Evolutionary conservation across 2,888 invertebrate species (phyloP).

Genomic region (Idaea straminata): DNA sequence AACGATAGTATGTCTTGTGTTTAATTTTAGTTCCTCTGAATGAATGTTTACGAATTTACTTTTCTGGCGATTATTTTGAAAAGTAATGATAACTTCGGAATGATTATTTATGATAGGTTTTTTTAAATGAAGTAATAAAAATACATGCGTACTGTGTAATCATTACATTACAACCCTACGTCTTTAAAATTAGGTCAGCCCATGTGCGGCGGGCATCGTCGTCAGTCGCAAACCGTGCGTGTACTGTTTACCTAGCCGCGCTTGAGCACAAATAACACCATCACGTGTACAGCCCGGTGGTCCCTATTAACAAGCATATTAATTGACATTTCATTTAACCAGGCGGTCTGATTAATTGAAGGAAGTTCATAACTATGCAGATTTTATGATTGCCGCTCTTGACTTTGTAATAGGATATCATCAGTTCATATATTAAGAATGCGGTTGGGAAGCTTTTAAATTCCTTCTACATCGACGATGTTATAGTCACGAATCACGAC

Average conservation of each 20-base stretch:
- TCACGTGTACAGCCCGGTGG: conserved; percentile 23
- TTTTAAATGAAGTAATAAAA: not conserved
- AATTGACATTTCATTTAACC: conserved; percentile 17
- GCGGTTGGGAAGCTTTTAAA: not conserved
- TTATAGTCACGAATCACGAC: no score
- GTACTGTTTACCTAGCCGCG: conserved; percentile 47
- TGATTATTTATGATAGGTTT: not conserved
- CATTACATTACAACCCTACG: conserved; percentile 17
- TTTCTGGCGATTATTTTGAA: no score
- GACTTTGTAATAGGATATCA: not conserved
- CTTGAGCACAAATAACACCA: conserved; percentile 26
- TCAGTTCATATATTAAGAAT: not conserved
- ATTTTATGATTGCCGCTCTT: not conserved
- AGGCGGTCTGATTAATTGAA: conserved; percentile 20
- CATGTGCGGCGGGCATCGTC: conserved; percentile 40
- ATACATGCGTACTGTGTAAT: conserved; percentile 8
- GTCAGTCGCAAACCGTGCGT: conserved; percentile 62
- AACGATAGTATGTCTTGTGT: not conserved
- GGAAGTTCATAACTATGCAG: conserved; percentile 8
- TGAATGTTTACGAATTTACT: not conserved
- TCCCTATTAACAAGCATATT: conserved; percentile 24
- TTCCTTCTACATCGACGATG: not conserved
- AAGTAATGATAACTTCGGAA: no score
- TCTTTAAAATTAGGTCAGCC: conserved; percentile 52
- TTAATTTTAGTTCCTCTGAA: not conserved